Percentiles rank a stretch among this genome's conserved stretches.
These are phyloP conservation scores for Plagiodera versicolora DNA, from an alignment of 2,888 invertebrate genomes.

Conservation along the genomic window DNA sequence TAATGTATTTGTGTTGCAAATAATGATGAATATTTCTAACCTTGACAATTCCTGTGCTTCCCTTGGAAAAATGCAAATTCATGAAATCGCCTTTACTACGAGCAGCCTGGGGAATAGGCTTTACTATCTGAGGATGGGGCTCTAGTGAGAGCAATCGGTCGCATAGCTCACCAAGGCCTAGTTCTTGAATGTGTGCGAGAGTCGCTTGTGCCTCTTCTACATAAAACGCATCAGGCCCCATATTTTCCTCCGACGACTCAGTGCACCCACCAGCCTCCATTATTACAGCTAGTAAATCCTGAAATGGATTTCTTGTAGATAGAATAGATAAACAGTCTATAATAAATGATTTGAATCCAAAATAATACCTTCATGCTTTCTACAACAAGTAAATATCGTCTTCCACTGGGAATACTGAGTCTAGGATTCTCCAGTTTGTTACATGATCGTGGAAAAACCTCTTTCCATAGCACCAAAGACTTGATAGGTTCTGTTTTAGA, in stretches of 20 bases:
- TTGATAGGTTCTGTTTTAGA: slow-evolving; percentile 68
- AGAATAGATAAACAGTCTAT: not conserved
- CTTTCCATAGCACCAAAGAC: slow-evolving; percentile 75
- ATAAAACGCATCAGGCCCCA: slow-evolving; percentile 79
- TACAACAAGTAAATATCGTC: slow-evolving; percentile 74
- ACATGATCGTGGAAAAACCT: slow-evolving; percentile 66
- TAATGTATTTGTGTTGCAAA: too few relatives aligned
- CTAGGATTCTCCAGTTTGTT: slow-evolving; percentile 42
- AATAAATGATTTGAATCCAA: not conserved
- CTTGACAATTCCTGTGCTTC: slow-evolving; percentile 15
- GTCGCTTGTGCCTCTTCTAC: slow-evolving; percentile 91
- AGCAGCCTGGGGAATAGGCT: slow-evolving; percentile 40
- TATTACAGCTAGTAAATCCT: slow-evolving; percentile 69
- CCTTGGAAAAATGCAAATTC: slow-evolving; percentile 33
- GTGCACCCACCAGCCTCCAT: slow-evolving; percentile 79
- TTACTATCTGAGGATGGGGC: slow-evolving; percentile 63
- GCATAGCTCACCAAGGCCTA: slow-evolving; percentile 73
- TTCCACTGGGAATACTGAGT: slow-evolving; percentile 61
- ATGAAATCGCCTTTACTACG: slow-evolving; percentile 48
- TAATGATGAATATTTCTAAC: too few relatives aligned
- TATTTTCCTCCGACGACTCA: slow-evolving; percentile 63
- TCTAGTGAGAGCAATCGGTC: slow-evolving; percentile 69
- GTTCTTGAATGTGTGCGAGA: slow-evolving; percentile 72
- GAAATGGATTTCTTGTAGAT: too few relatives aligned
- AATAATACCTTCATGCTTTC: slow-evolving; percentile 63